These are phyloP conservation scores for Psittacula echo DNA, from an alignment of 2,797 vertebrate species.

Conservation along the genomic window DNA sequence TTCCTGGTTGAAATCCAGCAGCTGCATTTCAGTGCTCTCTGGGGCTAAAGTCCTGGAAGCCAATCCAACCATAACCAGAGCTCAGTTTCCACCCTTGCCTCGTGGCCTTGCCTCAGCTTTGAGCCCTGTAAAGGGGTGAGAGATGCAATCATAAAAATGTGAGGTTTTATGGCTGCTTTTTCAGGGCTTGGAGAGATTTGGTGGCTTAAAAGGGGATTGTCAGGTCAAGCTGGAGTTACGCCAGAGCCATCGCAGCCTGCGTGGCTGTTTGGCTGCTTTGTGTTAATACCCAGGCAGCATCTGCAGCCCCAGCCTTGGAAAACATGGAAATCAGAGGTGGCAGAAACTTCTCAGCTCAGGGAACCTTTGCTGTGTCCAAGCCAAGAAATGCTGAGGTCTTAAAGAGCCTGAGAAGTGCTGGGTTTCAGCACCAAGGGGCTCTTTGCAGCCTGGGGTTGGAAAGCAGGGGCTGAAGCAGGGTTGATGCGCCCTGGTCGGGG, in stretches of 20 bases:
- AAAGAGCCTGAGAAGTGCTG: background rate
- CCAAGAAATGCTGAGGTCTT: background rate
- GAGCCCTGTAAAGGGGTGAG: background rate
- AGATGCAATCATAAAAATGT: background rate
- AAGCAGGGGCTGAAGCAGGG: rapidly evolving
- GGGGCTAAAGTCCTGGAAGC: background rate
- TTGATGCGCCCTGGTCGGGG: rapidly evolving
- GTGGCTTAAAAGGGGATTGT: background rate
- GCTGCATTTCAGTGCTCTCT: background rate
- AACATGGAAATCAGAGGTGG: background rate
- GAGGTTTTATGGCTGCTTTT: background rate
- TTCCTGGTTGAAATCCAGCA: background rate
- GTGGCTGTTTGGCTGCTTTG: background rate
- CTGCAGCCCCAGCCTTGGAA: background rate
- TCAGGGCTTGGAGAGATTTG: background rate
- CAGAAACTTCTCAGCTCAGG: rapidly evolving
- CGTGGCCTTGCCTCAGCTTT: background rate
- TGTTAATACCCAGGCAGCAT: background rate
- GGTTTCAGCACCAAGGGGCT: rapidly evolving
- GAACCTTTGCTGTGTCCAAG: rapidly evolving
- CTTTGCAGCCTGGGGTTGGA: rapidly evolving
- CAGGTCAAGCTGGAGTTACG: background rate
- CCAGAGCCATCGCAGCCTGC: background rate
- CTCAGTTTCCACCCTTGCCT: background rate
- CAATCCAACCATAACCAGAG: background rate